Evolutionary conservation across 2,113 vertebrate genomes (phyloP).

Genomic region (Eidolon helvum): DNA sequence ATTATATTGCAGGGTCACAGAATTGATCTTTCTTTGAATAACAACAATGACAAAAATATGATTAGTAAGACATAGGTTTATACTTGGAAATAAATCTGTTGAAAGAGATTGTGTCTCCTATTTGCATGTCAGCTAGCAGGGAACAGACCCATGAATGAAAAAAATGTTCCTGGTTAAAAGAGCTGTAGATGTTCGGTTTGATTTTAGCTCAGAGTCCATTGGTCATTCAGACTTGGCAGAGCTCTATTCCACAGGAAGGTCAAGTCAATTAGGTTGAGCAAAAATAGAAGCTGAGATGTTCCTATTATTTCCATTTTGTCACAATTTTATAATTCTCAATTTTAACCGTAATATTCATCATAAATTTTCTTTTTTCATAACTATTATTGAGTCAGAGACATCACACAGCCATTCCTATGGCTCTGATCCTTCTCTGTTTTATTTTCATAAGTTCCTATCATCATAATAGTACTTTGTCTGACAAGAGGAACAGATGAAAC

Average conservation of each 20-base stretch:
- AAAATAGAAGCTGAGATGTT: background rate
- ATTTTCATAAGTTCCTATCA: background rate
- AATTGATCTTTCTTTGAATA: constrained; percentile 29
- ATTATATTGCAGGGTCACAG: background rate
- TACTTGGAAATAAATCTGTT: constrained; percentile 4
- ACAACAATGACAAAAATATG: background rate
- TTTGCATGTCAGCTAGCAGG: background rate
- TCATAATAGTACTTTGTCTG: background rate
- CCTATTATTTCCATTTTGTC: background rate
- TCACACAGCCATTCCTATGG: background rate
- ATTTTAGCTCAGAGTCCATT: background rate
- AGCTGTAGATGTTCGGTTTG: background rate
- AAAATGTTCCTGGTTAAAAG: background rate
- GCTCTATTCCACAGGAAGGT: background rate
- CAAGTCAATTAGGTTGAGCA: background rate
- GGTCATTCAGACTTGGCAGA: background rate
- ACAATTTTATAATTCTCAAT: background rate
- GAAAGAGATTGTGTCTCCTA: background rate
- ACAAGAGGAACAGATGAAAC: background rate
- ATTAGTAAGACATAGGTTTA: constrained; percentile 32
- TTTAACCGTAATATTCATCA: background rate
- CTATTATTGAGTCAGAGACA: background rate
- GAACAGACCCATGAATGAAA: background rate
- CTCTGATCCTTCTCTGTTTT: background rate
- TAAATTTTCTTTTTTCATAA: background rate